Conservation (phyloP, 2,113 vertebrate genomes). For the Nycticorax nycticorax region DNA sequence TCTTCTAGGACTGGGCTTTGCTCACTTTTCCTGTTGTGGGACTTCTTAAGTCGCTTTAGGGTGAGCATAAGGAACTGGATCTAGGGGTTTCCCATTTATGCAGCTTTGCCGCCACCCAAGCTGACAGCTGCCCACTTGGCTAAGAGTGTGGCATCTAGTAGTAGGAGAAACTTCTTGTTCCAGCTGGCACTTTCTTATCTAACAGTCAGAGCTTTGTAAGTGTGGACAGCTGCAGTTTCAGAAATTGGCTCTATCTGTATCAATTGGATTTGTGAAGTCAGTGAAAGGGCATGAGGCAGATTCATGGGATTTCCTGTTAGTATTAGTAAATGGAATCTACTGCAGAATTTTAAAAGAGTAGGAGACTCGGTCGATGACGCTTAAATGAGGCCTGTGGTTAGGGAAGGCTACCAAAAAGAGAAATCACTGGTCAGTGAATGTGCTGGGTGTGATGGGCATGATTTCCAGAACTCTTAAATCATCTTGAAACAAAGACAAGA, state of each 20-base stretch:
- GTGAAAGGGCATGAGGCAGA: slow-evolving; percentile 78
- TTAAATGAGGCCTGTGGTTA: slow-evolving; percentile 18
- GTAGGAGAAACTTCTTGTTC: slow-evolving; percentile 84
- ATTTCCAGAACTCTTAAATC: slow-evolving; percentile 16
- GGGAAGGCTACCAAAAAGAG: slow-evolving; percentile 12
- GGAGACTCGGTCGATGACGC: slow-evolving; percentile 15
- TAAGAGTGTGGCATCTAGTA: slow-evolving; percentile 77
- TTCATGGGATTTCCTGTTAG: slow-evolving; percentile 81
- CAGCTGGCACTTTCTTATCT: slow-evolving; percentile 88
- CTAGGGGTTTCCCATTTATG: slow-evolving; percentile 56
- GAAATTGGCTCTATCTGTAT: slow-evolving; percentile 79
- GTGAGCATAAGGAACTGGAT: slow-evolving; percentile 41
- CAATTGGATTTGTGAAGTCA: slow-evolving; percentile 82
- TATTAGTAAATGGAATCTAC: slow-evolving; percentile 74
- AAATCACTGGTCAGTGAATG: background rate
- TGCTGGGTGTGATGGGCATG: background rate
- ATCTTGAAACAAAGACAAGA: background rate
- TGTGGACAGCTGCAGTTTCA: slow-evolving; percentile 84
- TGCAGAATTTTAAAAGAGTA: slow-evolving; percentile 58
- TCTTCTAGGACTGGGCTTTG: background rate
- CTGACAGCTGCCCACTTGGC: slow-evolving; percentile 87
- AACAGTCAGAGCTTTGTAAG: slow-evolving; percentile 89
- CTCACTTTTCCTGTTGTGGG: background rate
- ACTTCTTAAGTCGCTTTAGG: background rate
- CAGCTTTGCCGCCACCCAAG: slow-evolving; percentile 73